Evolutionary conservation across 2,113 vertebrate genomes (phyloP).

Genomic region (Bombycilla garrulus): DNA sequence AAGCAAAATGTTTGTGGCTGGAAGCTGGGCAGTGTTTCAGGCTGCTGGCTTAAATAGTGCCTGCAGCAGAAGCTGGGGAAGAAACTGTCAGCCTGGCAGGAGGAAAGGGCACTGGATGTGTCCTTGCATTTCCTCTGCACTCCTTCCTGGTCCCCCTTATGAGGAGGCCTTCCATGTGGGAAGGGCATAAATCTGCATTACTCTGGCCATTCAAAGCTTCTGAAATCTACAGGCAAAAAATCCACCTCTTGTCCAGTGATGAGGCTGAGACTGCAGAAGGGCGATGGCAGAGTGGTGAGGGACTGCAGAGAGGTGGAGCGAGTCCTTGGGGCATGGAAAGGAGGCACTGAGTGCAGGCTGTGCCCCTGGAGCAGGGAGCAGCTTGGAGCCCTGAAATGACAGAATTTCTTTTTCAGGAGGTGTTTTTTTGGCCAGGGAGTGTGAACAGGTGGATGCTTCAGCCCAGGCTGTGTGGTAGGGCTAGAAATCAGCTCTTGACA

Average conservation of each 20-base stretch:
- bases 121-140: background rate
- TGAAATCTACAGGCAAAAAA: background rate
- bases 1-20: background rate
- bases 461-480: background rate
- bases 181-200: background rate
- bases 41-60: background rate
- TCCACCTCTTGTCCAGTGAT: background rate
- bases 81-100: background rate
- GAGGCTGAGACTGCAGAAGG: background rate
- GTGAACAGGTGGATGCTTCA: background rate
- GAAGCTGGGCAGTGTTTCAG: background rate
- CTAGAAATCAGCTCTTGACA: background rate
- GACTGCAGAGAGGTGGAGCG: background rate
- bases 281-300: fast-evolving
- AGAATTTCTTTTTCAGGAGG: background rate
- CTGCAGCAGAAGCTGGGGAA: background rate
- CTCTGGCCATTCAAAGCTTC: background rate
- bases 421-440: background rate
- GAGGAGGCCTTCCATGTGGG: background rate
- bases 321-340: background rate
- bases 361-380: background rate
- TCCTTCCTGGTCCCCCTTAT: background rate
- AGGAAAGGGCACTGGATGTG: background rate
- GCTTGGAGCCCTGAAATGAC: background rate
- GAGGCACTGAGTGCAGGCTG: background rate